These are phyloP conservation scores for Gadopsis marmoratus DNA, from an alignment of 2,797 vertebrate species.

Conservation along the genomic window DNA sequence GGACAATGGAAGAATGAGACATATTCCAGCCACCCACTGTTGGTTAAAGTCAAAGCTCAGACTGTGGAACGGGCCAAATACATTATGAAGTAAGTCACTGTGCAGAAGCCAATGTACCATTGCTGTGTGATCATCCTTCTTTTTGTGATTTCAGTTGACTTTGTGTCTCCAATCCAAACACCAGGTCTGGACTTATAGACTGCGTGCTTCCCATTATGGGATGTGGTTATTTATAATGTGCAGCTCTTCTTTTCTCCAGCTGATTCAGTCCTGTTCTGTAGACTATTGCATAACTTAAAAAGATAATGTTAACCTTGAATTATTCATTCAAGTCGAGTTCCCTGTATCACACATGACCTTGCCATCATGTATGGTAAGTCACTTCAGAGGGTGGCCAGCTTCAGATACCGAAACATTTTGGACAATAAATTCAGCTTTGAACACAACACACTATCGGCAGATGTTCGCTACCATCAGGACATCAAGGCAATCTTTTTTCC, in stretches of 20 bases:
- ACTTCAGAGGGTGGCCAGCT: neutral
- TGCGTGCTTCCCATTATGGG: neutral
- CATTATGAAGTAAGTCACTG: constrained; percentile 97
- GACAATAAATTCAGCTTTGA: constrained; percentile 10
- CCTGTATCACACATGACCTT: neutral
- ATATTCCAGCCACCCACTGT: constrained; percentile 93
- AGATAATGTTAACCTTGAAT: neutral
- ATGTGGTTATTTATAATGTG: neutral
- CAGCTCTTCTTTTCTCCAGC: neutral
- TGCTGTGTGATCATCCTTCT: neutral
- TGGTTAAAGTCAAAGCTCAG: constrained; percentile 99
- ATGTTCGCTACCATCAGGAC: neutral
- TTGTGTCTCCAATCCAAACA: neutral
- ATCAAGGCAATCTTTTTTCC: neutral
- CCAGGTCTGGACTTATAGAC: neutral
- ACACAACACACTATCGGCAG: neutral
- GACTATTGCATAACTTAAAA: constrained; percentile 3
- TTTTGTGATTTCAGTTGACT: neutral
- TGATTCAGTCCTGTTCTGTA: neutral
- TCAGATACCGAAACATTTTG: neutral
- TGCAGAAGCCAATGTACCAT: neutral
- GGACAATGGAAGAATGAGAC: constrained; percentile 99
- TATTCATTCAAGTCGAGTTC: neutral
- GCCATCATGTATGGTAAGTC: neutral
- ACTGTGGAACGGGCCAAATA: constrained; percentile 98